A percentile compares a stretch with the other conserved stretches of the same genome.
phyloP scores from a whole-genome alignment of 2,888 invertebrate species.

The Brenthis ino region DNA sequence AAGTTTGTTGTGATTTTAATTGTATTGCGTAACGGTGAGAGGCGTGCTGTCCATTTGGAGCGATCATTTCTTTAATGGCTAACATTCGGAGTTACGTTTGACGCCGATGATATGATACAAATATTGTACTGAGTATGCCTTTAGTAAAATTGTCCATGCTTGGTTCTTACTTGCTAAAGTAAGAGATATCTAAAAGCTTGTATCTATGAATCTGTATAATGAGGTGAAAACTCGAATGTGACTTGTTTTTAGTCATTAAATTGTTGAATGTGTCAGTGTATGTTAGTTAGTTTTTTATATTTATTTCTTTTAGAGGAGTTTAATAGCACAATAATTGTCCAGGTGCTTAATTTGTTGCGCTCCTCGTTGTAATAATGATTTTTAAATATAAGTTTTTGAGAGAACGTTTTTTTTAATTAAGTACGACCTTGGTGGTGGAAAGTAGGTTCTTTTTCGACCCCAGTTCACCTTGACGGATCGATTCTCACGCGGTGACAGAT shows the following conservation, averaged over 20 bases:
- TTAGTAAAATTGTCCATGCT: slow-evolving; percentile 25
- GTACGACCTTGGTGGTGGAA: slow-evolving; percentile 62
- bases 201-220: slow-evolving; percentile 13
- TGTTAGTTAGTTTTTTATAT: slow-evolving; percentile 28
- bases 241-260: slow-evolving; percentile 7
- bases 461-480: slow-evolving; percentile 62
- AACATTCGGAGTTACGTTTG: slow-evolving; percentile 16
- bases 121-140: slow-evolving; percentile 23
- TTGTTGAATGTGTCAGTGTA: slow-evolving; percentile 10
- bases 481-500: slow-evolving; percentile 57
- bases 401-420: slow-evolving; percentile 57
- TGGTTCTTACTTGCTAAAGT: slow-evolving; percentile 34
- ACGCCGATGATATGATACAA: slow-evolving; percentile 21
- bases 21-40: slow-evolving; percentile 45
- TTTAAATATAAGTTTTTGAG: slow-evolving; percentile 63
- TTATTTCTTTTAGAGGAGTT: slow-evolving; percentile 35
- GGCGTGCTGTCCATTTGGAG: slow-evolving; percentile 31
- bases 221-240: not conserved
- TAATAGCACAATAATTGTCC: slow-evolving; percentile 32
- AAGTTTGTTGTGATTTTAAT: slow-evolving; percentile 57
- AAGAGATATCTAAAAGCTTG: slow-evolving; percentile 23
- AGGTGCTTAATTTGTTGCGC: slow-evolving; percentile 31
- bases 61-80: slow-evolving; percentile 26
- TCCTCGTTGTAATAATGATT: slow-evolving; percentile 43
- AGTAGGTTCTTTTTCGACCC: slow-evolving; percentile 60